Evolutionary conservation across 2,888 invertebrate species (phyloP).

Genomic region (Lysandra coridon): DNA sequence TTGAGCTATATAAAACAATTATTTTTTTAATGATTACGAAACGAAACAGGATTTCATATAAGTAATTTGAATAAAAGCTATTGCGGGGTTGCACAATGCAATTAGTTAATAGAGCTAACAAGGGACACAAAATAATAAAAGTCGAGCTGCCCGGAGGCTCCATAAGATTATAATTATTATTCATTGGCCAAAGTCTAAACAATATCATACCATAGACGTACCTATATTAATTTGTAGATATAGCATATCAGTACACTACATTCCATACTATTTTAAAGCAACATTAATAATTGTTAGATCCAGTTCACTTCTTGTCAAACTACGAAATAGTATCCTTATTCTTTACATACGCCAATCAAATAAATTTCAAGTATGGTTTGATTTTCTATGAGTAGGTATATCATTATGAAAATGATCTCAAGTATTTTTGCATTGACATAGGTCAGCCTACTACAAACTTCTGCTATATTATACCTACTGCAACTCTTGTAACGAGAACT

Average conservation of each 20-base stretch:
- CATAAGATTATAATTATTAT: background rate
- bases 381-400: no score
- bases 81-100: background rate
- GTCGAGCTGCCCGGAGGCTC: background rate
- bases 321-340: no score
- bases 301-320: no score
- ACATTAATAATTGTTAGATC: no score
- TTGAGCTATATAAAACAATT: background rate
- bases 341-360: no score
- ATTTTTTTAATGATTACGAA: background rate
- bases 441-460: no score
- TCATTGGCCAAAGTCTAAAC: background rate
- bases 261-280: no score
- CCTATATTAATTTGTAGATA: background rate
- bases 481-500: no score
- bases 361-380: no score
- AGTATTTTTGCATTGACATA: no score
- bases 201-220: background rate
- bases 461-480: no score
- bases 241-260: background rate
- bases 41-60: background rate
- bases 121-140: background rate
- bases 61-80: slow-evolving; percentile 10
- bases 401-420: no score
- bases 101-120: background rate